Base-by-base conservation (phyloP, 2,888 invertebrate species). In the Mayetiola destructor region DNA sequence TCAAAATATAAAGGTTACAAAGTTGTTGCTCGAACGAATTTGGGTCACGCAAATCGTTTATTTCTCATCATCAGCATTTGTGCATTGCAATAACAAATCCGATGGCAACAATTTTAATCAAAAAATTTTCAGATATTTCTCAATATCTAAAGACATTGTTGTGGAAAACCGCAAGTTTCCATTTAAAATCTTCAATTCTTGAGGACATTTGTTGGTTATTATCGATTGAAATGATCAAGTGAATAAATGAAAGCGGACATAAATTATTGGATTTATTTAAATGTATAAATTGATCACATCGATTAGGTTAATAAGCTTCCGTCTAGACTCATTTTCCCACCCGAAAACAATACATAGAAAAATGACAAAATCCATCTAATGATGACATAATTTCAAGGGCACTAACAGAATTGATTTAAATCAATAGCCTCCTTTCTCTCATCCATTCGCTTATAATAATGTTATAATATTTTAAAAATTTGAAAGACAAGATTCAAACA, bases 251-350 rank as follows among this genome's bases (percentile, higher is more conserved):
- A 40, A 48, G 5, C 48, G 18, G n/a, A 27, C 27, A 48, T 27
- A n/a, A 48, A 27, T 48, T 48, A 48, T 48, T 48, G 48, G 27
- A 48, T 48, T 48, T 48, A 48, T 48, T 48, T n/a, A 48, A 48
- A 48, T 48, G 27, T 27, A 48, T 48, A 27, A 27, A 16, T 48
- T 27, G 21, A 42, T 20, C 39, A 10, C 20, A 6, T 16, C 16
- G 16, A 48, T 27, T 48, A 48, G 14, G 4, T 14, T 27, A 27
- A 27, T 48, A 48, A 48, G 48, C 48, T 48, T 27, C 29, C n/a
- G 48, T 48, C 48, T 48, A 48, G 48, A 48, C 48, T n/a, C 21
- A 12, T 10, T 42, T 8, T 27, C 27, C 18, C 5, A 42, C 12
- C 4, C 37, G 37, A 37, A 9, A 37, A 12, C 12, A 10, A 48